These are phyloP conservation scores for Lethocerus indicus DNA, from an alignment of 1,140 invertebrate genomes.

Conservation along the genomic window DNA sequence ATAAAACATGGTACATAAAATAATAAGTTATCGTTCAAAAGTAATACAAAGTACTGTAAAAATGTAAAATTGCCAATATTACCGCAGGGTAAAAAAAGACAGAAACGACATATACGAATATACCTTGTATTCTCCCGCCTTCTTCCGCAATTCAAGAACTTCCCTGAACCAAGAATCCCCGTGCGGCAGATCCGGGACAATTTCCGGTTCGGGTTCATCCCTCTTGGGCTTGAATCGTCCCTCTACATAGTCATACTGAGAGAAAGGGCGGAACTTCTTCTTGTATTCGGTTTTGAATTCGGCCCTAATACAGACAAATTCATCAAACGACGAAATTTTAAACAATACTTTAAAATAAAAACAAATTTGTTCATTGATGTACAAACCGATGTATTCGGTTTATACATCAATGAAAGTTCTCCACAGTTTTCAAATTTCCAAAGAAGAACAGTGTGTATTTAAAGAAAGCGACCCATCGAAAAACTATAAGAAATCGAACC, in stretches of 20 bases:
- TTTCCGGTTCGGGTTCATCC: conserved; percentile 25
- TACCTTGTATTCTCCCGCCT: conserved; percentile 85
- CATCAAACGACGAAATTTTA: neutral
- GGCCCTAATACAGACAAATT: neutral
- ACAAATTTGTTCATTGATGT: neutral
- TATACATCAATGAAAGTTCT: neutral
- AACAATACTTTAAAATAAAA: neutral
- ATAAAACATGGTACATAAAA: neutral
- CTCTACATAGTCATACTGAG: conserved; percentile 48
- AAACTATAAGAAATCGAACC: too few species aligned
- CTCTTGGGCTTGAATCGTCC: conserved; percentile 47
- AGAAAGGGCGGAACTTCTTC: conserved; percentile 21
- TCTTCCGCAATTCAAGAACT: conserved; percentile 72
- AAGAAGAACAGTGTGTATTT: too few species aligned
- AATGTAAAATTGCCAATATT: neutral
- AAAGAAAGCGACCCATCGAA: too few species aligned
- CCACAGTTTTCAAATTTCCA: too few species aligned
- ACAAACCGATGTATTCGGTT: neutral
- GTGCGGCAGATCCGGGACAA: conserved; percentile 23
- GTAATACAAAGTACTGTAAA: conserved; percentile 3
- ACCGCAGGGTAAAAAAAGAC: too few species aligned
- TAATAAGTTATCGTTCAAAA: conserved; percentile 4
- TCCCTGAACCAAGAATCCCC: conserved; percentile 58
- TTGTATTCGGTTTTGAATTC: conserved; percentile 50
- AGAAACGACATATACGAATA: conserved; percentile 19